Conservation (phyloP, 2,888 invertebrate genomes). For the Platypus cylindrus region DNA sequence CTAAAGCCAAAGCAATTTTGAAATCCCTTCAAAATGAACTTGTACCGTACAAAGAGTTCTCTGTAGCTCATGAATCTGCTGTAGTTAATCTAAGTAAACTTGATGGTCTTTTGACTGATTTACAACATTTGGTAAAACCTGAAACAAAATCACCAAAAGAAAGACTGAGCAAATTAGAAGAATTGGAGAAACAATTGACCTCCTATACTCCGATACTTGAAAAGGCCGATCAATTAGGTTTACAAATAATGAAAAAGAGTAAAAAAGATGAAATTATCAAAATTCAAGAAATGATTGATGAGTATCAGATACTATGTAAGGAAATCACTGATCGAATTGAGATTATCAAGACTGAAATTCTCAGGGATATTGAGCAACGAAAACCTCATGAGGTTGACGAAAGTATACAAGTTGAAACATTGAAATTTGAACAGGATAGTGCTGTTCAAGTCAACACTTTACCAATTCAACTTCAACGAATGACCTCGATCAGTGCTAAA, state of each 20-base stretch:
- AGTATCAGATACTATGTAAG: conserved; percentile 52
- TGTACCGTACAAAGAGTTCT: conserved; percentile 53
- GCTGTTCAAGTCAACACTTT: conserved; percentile 75
- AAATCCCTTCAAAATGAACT: conserved; percentile 45
- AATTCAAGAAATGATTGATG: conserved; percentile 48
- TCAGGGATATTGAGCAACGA: conserved; percentile 26
- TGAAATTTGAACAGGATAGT: conserved; percentile 62
- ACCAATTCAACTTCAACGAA: conserved; percentile 41
- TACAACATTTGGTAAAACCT: conserved; percentile 47
- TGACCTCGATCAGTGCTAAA: conserved; percentile 64
- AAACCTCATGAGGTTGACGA: conserved; percentile 41
- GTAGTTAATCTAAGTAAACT: conserved; percentile 58
- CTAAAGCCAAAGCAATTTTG: conserved; percentile 45
- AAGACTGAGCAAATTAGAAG: conserved; percentile 37
- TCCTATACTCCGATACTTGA: conserved; percentile 40
- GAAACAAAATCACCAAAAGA: conserved; percentile 34
- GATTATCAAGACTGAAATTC: conserved; percentile 35
- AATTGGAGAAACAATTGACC: conserved; percentile 44
- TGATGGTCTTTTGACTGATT: conserved; percentile 57
- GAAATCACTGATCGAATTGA: conserved; percentile 44
- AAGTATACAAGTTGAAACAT: conserved; percentile 57
- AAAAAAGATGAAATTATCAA: conserved; percentile 42
- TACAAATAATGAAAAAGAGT: conserved; percentile 45
- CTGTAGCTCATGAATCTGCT: conserved; percentile 56
- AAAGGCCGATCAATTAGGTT: conserved; percentile 47